Percentiles rank a stretch among this genome's conserved stretches.
phyloP scores from a whole-genome alignment of 2,888 invertebrate species.

The Parapristionchus giblindavisi region DNA sequence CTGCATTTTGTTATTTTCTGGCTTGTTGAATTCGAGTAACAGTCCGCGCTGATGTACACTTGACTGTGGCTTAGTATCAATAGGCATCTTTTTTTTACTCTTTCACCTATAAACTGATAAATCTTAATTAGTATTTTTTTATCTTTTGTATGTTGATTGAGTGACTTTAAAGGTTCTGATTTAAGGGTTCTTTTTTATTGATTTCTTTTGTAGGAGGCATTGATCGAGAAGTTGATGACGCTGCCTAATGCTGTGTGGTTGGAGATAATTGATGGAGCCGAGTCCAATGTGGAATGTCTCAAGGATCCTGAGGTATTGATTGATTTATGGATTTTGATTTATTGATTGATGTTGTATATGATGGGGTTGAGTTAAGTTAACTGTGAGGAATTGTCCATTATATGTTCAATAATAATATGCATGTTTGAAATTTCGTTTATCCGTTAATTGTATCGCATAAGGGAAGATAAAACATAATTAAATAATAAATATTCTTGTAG shows the following conservation, averaged over 20 bases:
- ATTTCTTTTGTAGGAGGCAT: constrained; percentile 80
- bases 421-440: neutral
- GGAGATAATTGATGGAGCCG: constrained; percentile 92
- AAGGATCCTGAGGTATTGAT: constrained; percentile 77
- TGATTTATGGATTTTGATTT: too few relatives aligned
- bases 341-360: neutral
- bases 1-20: too few relatives aligned
- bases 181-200: neutral
- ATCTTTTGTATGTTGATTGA: too few relatives aligned
- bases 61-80: too few relatives aligned
- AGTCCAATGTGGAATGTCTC: constrained; percentile 69
- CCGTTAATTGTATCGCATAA: neutral
- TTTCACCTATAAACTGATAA: too few relatives aligned
- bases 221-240: constrained; percentile 96
- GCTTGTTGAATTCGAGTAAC: too few relatives aligned
- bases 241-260: constrained; percentile 98
- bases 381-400: neutral
- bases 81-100: too few relatives aligned
- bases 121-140: too few relatives aligned
- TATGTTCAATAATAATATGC: neutral
- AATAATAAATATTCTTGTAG: constrained; percentile 70
- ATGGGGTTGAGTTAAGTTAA: neutral
- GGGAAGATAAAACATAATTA: neutral
- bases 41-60: too few relatives aligned
- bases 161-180: too few relatives aligned